Evolutionary conservation across 2,113 vertebrate species (phyloP).

Genomic region (Leiothrix lutea): DNA sequence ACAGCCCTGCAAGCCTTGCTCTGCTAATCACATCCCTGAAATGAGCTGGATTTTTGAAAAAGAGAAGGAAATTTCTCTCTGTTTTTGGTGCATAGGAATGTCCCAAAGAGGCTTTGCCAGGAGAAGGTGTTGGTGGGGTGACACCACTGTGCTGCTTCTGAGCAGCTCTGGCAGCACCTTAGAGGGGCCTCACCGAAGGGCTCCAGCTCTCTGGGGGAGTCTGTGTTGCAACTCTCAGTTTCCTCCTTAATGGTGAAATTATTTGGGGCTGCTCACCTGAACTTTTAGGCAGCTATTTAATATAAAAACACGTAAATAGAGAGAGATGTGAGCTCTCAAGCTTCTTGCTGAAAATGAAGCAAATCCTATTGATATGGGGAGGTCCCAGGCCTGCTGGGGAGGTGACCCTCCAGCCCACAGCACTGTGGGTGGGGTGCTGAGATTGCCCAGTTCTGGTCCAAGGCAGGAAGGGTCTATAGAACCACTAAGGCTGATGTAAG

Average conservation of each 20-base stretch:
- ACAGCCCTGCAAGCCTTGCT: background rate
- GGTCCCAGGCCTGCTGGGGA: background rate
- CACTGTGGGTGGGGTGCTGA: rapidly evolving
- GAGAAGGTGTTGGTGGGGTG: background rate
- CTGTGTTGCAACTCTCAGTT: background rate
- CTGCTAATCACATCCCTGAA: background rate
- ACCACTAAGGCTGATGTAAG: background rate
- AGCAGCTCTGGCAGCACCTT: background rate
- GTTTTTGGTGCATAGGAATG: background rate
- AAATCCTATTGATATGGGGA: rapidly evolving
- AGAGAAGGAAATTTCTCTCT: rapidly evolving
- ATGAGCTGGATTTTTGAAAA: background rate
- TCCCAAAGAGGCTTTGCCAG: background rate
- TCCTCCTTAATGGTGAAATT: background rate
- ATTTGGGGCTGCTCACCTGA: background rate
- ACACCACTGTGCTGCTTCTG: background rate
- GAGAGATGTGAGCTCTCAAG: rapidly evolving
- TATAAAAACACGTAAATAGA: background rate
- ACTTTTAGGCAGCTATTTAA: background rate
- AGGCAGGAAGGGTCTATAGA: rapidly evolving
- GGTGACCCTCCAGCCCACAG: background rate
- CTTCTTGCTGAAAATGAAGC: background rate
- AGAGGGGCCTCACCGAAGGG: background rate
- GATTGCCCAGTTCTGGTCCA: background rate
- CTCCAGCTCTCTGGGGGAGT: rapidly evolving